Percentiles rank a stretch among this genome's conserved stretches.
phyloP scores from a whole-genome alignment of 2,113 vertebrate genomes.

The Pedionomus torquatus region DNA sequence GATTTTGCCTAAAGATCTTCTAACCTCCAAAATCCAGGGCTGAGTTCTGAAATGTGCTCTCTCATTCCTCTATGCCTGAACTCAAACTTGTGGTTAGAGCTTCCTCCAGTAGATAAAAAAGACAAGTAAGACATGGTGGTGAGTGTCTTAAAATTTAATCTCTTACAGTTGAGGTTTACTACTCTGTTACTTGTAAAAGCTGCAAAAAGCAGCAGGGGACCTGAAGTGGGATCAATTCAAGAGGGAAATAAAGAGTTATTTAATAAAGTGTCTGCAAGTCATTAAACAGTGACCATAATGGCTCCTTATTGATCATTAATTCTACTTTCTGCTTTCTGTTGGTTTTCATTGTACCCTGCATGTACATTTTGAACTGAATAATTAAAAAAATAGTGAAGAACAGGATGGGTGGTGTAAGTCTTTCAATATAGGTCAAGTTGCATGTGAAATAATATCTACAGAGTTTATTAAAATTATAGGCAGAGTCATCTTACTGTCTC shows the following conservation, averaged over 20 bases:
- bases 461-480: not conserved
- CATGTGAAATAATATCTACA: not conserved
- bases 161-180: slow-evolving; percentile 53
- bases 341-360: not conserved
- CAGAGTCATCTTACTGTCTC: not conserved
- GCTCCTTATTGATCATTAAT: slow-evolving; percentile 63
- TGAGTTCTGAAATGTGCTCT: slow-evolving; percentile 42
- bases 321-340: not conserved
- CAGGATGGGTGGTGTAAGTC: not conserved
- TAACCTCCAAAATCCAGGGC: not conserved
- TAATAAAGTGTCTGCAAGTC: slow-evolving; percentile 34
- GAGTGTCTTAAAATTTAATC: slow-evolving; percentile 31
- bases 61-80: slow-evolving; percentile 46
- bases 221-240: slow-evolving; percentile 9
- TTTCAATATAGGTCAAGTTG: not conserved
- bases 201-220: slow-evolving; percentile 38
- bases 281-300: slow-evolving; percentile 39
- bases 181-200: slow-evolving; percentile 61
- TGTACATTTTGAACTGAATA: not conserved
- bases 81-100: slow-evolving; percentile 50
- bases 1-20: not conserved
- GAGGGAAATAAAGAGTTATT: slow-evolving; percentile 55
- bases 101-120: slow-evolving; percentile 53
- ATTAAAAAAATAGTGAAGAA: not conserved
- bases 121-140: slow-evolving; percentile 50